A percentile compares a stretch with the other conserved stretches of the same genome.
phyloP scores from a whole-genome alignment of 35 echinoderm and acorn worm genomes.

The Heliocidaris tuberculata region DNA sequence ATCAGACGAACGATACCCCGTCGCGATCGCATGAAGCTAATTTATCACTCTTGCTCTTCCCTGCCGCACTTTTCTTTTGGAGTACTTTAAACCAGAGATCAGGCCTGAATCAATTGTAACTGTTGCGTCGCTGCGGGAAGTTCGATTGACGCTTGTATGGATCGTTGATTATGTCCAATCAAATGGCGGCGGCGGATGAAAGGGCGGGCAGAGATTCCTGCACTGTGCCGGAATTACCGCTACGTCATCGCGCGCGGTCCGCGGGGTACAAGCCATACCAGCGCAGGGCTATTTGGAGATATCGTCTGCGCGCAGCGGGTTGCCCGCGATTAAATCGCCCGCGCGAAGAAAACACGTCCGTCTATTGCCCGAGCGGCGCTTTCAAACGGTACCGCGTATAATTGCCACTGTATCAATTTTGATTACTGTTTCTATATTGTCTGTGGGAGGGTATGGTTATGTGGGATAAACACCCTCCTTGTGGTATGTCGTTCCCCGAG shows the following conservation, averaged over 20 bases:
- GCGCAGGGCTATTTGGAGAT: constrained; percentile 31
- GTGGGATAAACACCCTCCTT: constrained; percentile 6
- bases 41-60: constrained; percentile 36
- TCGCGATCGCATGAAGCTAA: constrained; percentile 32
- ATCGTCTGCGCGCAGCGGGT: constrained; percentile 40
- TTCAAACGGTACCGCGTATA: constrained; percentile 33
- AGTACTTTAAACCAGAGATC: constrained; percentile 7
- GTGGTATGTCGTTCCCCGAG: background rate
- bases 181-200: constrained; percentile 20
- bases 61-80: constrained; percentile 9
- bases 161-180: constrained; percentile 40
- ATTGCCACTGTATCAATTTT: constrained; percentile 46
- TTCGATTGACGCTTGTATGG: constrained; percentile 29
- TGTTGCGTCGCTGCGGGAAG: constrained; percentile 32
- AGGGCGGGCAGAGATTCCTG: background rate
- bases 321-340: constrained; percentile 26
- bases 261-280: constrained; percentile 12
- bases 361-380: constrained; percentile 39
- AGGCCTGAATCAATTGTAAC: constrained; percentile 40
- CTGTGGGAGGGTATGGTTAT: background rate
- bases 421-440: constrained; percentile 28
- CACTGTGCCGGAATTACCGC: constrained; percentile 38
- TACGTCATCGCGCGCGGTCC: constrained; percentile 8
- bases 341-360: constrained; percentile 44
- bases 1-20: background rate